Evolutionary conservation across 2,797 vertebrate genomes (phyloP).

Genomic region (Ctenosaura bakeri): DNA sequence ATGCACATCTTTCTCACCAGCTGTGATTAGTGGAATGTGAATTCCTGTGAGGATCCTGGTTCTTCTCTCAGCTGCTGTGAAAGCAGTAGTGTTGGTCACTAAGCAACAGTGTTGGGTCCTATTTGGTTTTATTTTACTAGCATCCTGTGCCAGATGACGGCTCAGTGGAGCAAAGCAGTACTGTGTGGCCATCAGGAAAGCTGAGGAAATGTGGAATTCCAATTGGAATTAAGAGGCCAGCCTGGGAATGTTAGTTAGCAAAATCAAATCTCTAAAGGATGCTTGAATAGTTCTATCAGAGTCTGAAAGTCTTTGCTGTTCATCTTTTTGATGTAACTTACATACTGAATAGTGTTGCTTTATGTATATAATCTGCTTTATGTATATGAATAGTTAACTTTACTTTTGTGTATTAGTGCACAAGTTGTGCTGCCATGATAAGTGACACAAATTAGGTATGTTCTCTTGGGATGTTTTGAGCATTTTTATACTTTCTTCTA

Average conservation of each 20-base stretch:
- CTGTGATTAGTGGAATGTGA: not conserved
- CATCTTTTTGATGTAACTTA: not conserved
- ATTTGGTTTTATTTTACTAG: slow-evolving; percentile 44
- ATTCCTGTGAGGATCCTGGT: not conserved
- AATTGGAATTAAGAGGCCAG: not conserved
- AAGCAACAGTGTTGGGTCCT: slow-evolving; percentile 19
- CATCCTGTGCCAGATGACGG: slow-evolving; percentile 23
- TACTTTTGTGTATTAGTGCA: slow-evolving; percentile 46
- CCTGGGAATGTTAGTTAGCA: not conserved
- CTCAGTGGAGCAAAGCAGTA: slow-evolving; percentile 44
- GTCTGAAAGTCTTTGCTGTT: slow-evolving; percentile 30
- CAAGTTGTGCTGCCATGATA: not conserved
- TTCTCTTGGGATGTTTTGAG: not conserved
- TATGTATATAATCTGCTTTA: not conserved
- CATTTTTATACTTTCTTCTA: slow-evolving; percentile 22
- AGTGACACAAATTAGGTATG: slow-evolving; percentile 23
- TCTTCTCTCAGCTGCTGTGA: not conserved
- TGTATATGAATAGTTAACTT: slow-evolving; percentile 24
- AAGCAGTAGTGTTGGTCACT: not conserved
- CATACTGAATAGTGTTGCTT: not conserved
- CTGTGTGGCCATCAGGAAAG: rapidly evolving
- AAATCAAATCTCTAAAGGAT: rapidly evolving
- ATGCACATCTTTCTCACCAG: slow-evolving; percentile 18
- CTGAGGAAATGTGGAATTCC: rapidly evolving
- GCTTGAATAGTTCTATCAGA: not conserved